Percentiles rank a stretch among this genome's conserved stretches.
These are phyloP conservation scores for Alentia gelatinosa DNA, from an alignment of 2,888 invertebrate genomes.

Conservation along the genomic window DNA sequence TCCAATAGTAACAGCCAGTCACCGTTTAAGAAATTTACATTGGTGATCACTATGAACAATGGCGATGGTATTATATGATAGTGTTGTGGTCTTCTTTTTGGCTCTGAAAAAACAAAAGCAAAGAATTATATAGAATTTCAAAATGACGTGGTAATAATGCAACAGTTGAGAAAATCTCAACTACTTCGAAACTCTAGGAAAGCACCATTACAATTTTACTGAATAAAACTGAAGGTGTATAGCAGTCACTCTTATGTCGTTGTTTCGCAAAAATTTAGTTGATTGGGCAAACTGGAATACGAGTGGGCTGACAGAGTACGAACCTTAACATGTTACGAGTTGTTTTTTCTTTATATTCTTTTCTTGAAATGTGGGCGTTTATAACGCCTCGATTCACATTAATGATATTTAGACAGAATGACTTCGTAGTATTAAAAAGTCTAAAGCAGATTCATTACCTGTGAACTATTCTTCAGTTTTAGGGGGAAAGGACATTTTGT, in stretches of 20 bases:
- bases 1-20: not conserved
- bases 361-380: not conserved
- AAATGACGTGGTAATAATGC: not conserved
- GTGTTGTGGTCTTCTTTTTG: not conserved
- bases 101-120: not conserved
- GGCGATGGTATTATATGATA: not conserved
- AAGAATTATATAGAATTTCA: not conserved
- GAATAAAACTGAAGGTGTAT: not conserved
- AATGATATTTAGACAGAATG: not conserved
- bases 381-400: not conserved
- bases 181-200: not conserved
- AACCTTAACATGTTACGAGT: not conserved
- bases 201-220: not conserved
- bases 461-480: not conserved
- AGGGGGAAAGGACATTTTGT: slow-evolving; percentile 31
- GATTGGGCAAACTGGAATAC: not conserved
- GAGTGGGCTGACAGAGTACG: not conserved
- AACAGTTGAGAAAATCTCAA: not conserved
- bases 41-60: not conserved
- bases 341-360: not conserved
- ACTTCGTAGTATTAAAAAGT: not conserved
- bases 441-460: not conserved
- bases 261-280: not conserved
- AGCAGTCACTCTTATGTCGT: not conserved
- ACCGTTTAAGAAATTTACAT: not conserved